Percentiles rank a stretch among this genome's conserved stretches.
Conservation (phyloP, 2,113 vertebrate species). For the Eulemur rufifrons region DNA sequence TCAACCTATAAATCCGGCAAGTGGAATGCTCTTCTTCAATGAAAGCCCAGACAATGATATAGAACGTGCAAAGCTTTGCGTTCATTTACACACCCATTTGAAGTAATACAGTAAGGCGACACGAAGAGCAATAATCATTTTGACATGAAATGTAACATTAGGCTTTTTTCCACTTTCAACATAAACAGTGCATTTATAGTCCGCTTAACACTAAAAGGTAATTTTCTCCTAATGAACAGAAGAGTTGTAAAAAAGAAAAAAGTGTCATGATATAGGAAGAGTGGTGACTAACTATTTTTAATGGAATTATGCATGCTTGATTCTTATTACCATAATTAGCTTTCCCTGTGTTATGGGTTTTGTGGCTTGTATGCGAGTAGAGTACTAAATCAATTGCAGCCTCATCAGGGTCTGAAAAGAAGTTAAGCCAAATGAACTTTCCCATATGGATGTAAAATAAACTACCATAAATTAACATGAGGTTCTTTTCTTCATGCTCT, state of each 20-base stretch:
- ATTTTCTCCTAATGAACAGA: conserved; percentile 82
- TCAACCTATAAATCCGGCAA: background rate
- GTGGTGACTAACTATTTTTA: conserved; percentile 67
- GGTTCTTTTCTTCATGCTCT: conserved; percentile 69
- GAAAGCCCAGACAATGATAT: background rate
- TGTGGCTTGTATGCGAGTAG: conserved; percentile 62
- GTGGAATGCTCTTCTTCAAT: background rate
- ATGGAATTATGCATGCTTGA: conserved; percentile 74
- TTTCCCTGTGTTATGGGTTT: conserved; percentile 64
- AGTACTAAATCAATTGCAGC: conserved; percentile 78
- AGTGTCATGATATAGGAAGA: conserved; percentile 67
- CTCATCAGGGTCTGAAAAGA: conserved; percentile 72
- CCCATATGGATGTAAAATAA: conserved; percentile 82
- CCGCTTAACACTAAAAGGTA: conserved; percentile 75
- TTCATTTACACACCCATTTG: conserved; percentile 24
- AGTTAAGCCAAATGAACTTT: conserved; percentile 78
- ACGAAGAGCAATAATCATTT: conserved; percentile 57
- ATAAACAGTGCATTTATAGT: conserved; percentile 76
- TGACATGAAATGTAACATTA: conserved; percentile 63
- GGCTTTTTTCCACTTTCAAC: conserved; percentile 44
- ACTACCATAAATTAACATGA: conserved; percentile 78
- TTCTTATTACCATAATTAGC: conserved; percentile 80
- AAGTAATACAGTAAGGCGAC: conserved; percentile 48
- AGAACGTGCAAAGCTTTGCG: background rate
- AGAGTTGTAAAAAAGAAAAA: conserved; percentile 66